These are phyloP conservation scores for Cryptocephalus moraei DNA, from an alignment of 2,888 invertebrate genomes.

Conservation along the genomic window DNA sequence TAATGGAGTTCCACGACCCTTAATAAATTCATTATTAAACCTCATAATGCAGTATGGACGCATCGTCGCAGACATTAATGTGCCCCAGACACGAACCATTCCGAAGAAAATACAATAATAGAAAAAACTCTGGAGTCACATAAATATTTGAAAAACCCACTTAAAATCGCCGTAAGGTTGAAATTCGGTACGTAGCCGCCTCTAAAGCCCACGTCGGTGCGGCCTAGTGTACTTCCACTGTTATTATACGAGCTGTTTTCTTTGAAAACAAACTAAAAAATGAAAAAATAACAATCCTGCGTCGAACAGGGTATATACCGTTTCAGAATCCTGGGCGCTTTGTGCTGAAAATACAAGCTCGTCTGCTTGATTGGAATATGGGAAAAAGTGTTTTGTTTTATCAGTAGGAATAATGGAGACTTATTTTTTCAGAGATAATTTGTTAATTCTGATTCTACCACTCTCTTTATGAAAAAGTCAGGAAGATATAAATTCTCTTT, in stretches of 20 bases:
- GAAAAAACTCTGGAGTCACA: neutral
- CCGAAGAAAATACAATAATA: no score
- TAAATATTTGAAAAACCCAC: constrained; percentile 13
- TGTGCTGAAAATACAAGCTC: constrained; percentile 15
- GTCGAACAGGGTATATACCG: constrained; percentile 19
- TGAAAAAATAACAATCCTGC: constrained; percentile 34
- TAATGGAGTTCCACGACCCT: no score
- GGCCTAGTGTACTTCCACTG: constrained; percentile 17
- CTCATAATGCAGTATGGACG: no score
- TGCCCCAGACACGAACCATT: no score
- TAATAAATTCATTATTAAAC: no score
- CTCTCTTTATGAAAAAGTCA: no score
- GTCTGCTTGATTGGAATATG: constrained; percentile 19
- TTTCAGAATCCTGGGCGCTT: constrained; percentile 14
- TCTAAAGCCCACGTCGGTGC: neutral
- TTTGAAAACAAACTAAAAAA: constrained; percentile 36
- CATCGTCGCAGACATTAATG: no score
- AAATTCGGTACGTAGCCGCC: constrained; percentile 9
- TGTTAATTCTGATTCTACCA: no score
- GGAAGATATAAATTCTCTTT: no score
- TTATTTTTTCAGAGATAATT: no score
- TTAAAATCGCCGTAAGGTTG: constrained; percentile 10
- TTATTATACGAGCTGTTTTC: constrained; percentile 31
- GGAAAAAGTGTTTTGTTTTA: constrained; percentile 13
- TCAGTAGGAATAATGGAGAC: no score